These are phyloP conservation scores for Nudaria mundana DNA, from an alignment of 2,888 invertebrate species.

Conservation along the genomic window DNA sequence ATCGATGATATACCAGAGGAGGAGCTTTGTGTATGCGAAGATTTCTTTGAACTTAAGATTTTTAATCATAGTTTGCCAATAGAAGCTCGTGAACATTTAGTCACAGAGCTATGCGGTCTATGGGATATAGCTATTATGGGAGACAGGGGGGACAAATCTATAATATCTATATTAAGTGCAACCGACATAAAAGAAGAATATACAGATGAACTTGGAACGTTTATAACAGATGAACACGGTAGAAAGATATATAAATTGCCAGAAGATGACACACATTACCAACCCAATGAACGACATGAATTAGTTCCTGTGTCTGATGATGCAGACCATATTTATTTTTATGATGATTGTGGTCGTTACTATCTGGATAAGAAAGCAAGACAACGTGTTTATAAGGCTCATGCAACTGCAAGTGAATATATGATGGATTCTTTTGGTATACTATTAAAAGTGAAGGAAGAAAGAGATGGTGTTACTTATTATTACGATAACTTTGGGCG, in stretches of 20 bases:
- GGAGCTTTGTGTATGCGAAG: constrained; percentile 57
- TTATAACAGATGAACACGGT: constrained; percentile 59
- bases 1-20: constrained; percentile 40
- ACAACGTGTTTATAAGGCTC: constrained; percentile 66
- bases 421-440: constrained; percentile 66
- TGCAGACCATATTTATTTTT: constrained; percentile 57
- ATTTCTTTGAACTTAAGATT: constrained; percentile 63
- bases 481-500: constrained; percentile 70
- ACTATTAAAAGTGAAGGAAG: constrained; percentile 64
- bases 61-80: constrained; percentile 63
- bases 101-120: constrained; percentile 63
- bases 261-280: constrained; percentile 53
- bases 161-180: constrained; percentile 68
- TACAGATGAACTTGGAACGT: constrained; percentile 63
- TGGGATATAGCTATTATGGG: constrained; percentile 68
- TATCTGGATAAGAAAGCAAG: constrained; percentile 54
- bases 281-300: constrained; percentile 60
- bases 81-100: constrained; percentile 57
- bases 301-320: constrained; percentile 65
- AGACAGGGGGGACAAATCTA: constrained; percentile 55
- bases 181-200: constrained; percentile 62
- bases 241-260: constrained; percentile 66
- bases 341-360: constrained; percentile 72
- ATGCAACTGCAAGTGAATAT: constrained; percentile 64
- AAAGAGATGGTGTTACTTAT: constrained; percentile 56